These are phyloP conservation scores for Pogoniulus pusillus DNA, from an alignment of 2,797 vertebrate species.

Conservation along the genomic window DNA sequence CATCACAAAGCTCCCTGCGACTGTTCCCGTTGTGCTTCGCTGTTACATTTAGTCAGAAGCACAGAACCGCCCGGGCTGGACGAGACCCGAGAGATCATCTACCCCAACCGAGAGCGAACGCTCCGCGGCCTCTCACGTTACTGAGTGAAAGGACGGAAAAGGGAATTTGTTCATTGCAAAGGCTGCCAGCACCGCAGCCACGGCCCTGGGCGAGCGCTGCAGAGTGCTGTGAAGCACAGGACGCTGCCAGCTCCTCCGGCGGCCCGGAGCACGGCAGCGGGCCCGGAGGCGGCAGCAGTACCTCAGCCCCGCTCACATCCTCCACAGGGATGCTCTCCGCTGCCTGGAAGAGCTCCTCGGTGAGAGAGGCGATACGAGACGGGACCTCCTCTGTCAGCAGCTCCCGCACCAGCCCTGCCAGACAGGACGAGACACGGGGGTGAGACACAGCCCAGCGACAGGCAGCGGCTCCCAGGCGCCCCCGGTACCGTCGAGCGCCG, in stretches of 20 bases:
- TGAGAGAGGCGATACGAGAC: slow-evolving; percentile 67
- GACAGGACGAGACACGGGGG: neutral
- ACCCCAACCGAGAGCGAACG: too few relatives aligned
- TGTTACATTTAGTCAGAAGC: too few relatives aligned
- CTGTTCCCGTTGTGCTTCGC: too few relatives aligned
- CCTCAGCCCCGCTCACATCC: slow-evolving; percentile 45
- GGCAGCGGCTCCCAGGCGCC: fast-evolving
- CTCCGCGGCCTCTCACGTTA: neutral
- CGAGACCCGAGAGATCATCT: too few relatives aligned
- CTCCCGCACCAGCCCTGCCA: slow-evolving; percentile 61
- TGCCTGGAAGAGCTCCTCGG: slow-evolving; percentile 82
- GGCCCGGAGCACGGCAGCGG: too few relatives aligned
- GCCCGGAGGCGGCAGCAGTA: neutral
- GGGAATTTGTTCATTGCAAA: fast-evolving
- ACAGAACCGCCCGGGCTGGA: too few relatives aligned
- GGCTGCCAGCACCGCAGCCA: neutral
- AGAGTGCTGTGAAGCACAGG: fast-evolving
- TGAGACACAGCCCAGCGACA: neutral
- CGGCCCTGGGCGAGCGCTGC: neutral
- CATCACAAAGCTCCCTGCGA: too few relatives aligned
- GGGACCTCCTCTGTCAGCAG: slow-evolving; percentile 71
- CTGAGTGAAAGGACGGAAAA: too few relatives aligned
- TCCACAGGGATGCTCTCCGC: slow-evolving; percentile 63
- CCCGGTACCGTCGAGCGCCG: fast-evolving
- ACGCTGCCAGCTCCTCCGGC: fast-evolving